Conservation (phyloP, 2,888 invertebrate genomes). For the Pterostichus madidus region DNA sequence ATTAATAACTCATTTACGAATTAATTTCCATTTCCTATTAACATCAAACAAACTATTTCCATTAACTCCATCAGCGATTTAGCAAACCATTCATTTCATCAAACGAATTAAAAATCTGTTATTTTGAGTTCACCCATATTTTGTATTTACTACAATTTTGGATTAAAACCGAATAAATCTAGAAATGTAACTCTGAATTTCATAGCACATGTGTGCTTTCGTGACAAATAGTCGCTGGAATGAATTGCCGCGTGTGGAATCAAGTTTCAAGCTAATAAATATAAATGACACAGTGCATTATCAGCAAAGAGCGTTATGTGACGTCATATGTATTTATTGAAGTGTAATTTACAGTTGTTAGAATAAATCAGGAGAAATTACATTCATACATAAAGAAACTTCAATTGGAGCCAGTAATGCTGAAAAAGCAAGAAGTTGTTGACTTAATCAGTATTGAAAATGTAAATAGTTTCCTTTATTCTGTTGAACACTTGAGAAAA, state of each 20-base stretch:
- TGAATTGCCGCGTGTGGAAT: constrained; percentile 15
- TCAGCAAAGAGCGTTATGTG: constrained; percentile 30
- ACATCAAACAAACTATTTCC: no score
- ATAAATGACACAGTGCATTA: constrained; percentile 31
- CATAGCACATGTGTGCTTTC: neutral
- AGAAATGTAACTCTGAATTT: neutral
- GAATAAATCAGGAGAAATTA: constrained; percentile 34
- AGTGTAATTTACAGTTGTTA: constrained; percentile 30
- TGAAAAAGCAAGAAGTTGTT: neutral
- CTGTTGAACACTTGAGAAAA: no score
- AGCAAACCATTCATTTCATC: no score
- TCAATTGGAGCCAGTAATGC: neutral
- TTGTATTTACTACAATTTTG: neutral
- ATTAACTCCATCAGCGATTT: no score
- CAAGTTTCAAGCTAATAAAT: constrained; percentile 36
- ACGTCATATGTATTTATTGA: constrained; percentile 43
- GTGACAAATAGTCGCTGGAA: constrained; percentile 15
- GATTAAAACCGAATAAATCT: constrained; percentile 29
- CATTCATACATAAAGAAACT: constrained; percentile 34
- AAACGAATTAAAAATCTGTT: constrained; percentile 27
- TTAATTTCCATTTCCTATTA: no score
- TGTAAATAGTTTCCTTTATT: no score
- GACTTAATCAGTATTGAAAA: neutral
- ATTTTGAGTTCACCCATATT: neutral
- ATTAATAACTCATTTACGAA: no score